A percentile compares a stretch with the other conserved stretches of the same genome.
Evolutionary conservation across 2,113 vertebrate genomes (phyloP).

Genomic region (Pogonocichla stellata): DNA sequence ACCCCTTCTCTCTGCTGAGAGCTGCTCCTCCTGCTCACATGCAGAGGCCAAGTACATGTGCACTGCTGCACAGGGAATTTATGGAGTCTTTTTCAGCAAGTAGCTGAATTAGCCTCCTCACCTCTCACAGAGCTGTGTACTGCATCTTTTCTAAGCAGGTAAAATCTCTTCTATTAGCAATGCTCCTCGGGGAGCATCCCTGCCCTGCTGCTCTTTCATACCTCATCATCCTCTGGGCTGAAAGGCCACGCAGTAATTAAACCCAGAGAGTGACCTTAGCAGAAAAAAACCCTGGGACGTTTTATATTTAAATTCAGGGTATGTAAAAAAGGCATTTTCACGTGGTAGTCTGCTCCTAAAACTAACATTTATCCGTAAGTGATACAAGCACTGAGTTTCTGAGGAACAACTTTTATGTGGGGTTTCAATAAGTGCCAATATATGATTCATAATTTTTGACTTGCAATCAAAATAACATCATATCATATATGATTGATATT

Average conservation of each 20-base stretch:
- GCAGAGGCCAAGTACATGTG: not conserved
- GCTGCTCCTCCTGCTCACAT: fast-evolving
- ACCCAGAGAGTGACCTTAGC: not conserved
- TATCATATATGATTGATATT: too few species aligned
- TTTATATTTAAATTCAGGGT: not conserved
- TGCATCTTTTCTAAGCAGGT: not conserved
- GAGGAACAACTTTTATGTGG: not conserved
- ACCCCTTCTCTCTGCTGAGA: not conserved
- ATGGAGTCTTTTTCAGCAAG: not conserved
- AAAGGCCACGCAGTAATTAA: not conserved
- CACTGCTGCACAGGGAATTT: not conserved
- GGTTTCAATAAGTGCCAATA: not conserved
- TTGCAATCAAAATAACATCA: too few species aligned
- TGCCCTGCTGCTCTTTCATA: not conserved
- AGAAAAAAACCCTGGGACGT: not conserved
- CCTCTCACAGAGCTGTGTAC: not conserved
- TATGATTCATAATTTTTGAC: not conserved
- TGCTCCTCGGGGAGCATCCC: not conserved
- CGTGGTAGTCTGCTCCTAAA: not conserved
- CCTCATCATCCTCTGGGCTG: not conserved
- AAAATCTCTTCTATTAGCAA: not conserved
- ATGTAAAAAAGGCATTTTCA: not conserved
- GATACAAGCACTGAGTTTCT: not conserved
- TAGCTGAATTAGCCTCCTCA: not conserved
- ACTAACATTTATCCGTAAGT: not conserved